phyloP scores from a whole-genome alignment of 2,888 invertebrate species.

The Clivina fossor region DNA sequence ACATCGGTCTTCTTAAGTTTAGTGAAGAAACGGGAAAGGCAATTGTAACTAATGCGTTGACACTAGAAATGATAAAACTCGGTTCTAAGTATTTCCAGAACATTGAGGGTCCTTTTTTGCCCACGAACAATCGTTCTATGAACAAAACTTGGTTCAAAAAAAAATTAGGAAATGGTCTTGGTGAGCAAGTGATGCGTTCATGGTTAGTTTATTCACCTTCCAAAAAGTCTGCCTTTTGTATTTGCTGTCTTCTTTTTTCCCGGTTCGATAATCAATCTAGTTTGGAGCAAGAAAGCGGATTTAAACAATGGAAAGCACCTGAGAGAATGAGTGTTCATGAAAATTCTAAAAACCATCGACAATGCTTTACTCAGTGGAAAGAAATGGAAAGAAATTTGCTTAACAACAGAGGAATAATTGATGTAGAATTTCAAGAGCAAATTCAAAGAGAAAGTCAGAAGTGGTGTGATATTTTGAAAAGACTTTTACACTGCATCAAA shows the following conservation, averaged over 20 bases:
- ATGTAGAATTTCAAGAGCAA: conserved; percentile 4
- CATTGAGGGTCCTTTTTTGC: neutral
- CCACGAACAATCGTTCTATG: conserved; percentile 6
- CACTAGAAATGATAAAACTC: conserved; percentile 1
- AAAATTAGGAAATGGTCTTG: neutral
- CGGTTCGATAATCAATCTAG: neutral
- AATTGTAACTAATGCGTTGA: neutral
- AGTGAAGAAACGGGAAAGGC: neutral
- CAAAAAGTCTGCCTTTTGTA: conserved; percentile 1
- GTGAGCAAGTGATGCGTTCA: conserved; percentile 8
- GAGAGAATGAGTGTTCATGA: neutral
- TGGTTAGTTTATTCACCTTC: neutral
- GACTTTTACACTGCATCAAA: conserved; percentile 5
- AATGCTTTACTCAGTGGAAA: conserved; percentile 12
- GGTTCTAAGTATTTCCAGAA: conserved; percentile 9
- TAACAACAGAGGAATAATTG: conserved; percentile 13
- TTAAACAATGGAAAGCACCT: conserved; percentile 11
- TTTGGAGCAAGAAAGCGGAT: conserved; percentile 13
- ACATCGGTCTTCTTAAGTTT: neutral
- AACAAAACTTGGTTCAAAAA: conserved; percentile 11
- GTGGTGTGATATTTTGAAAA: conserved; percentile 8
- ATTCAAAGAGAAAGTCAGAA: conserved; percentile 4
- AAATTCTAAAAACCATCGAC: conserved; percentile 9
- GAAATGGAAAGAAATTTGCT: conserved; percentile 5
- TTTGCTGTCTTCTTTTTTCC: conserved; percentile 18